Base-by-base conservation (phyloP, 1,140 invertebrate genomes). In the Bicyclus anynana region DNA sequence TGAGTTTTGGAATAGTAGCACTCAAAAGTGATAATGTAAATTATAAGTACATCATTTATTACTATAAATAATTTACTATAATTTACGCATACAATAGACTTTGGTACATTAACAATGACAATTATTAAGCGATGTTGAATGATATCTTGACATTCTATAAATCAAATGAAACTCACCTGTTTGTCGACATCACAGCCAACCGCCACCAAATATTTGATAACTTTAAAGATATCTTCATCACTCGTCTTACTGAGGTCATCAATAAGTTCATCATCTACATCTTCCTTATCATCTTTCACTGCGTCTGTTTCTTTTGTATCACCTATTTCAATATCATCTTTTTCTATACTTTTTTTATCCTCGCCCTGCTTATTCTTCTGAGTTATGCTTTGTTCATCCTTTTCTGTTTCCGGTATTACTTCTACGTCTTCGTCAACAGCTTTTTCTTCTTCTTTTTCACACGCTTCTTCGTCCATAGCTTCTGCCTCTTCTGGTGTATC, bases 171-270 rank as follows among this genome's bases (percentile, higher is more conserved):
- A 66, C 72, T 73, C 16, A 86, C 83, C 27, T 74, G 66, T 23
- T 77, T 48, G 46, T 84, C 81, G 21, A 82, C 72, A 53, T 87
- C 84, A 57, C 80, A 84, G 0, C 80, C 81, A 21, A 80, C 80
- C 2, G 72, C 79, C 0, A 85, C 47, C 6, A 87, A 63, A 52
- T 78, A 87, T 38, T 74, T 66, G 5, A 87, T 78, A 6, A 77
- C 72, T 42, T 77, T 83, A 20, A 85, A 58, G n/a, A 85, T 53
- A 37, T 81, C 71, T 13, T 81, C 77, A 12, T 82, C 74, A 7
- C 56, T 72, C 0, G 65, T 55, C 18, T 62, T 71, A 13, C 59
- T 61, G 4, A 29, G 23, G 2, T 68, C 69, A 12, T 51, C 59
- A 12, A 20, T 53, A 21, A 59, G 37, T 26, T 66, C 61, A 23